phyloP scores from a whole-genome alignment of 2,888 invertebrate species.

The Neocrepidodera transversa region DNA sequence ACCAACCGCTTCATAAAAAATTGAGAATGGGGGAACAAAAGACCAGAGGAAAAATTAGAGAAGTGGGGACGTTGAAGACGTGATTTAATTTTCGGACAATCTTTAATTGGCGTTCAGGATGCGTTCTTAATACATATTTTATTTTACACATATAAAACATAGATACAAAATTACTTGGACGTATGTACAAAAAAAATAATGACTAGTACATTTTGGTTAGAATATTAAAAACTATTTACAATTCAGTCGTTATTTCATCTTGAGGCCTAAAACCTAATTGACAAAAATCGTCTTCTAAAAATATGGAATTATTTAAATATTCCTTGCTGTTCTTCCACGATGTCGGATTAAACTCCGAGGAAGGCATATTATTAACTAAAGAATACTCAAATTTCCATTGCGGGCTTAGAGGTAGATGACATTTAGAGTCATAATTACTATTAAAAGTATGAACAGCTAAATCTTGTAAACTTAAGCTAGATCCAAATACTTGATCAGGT shows the following conservation, averaged over 20 bases:
- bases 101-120: no score
- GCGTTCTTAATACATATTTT: no score
- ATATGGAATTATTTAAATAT: constrained; percentile 63
- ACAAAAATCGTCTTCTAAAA: constrained; percentile 82
- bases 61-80: no score
- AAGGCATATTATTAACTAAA: constrained; percentile 47
- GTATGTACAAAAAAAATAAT: constrained; percentile 30
- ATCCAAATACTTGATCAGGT: constrained; percentile 57
- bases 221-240: constrained; percentile 58
- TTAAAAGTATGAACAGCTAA: constrained; percentile 55
- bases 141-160: not conserved
- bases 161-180: not conserved
- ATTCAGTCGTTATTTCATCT: constrained; percentile 87
- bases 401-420: constrained; percentile 58
- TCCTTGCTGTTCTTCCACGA: constrained; percentile 59
- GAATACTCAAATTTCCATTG: constrained; percentile 64
- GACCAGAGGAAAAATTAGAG: no score
- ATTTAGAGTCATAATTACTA: constrained; percentile 55
- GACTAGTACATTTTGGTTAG: constrained; percentile 39
- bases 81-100: no score
- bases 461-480: constrained; percentile 56
- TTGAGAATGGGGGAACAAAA: no score
- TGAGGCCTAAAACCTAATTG: constrained; percentile 86
- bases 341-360: constrained; percentile 63
- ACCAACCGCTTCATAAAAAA: no score